Evolutionary conservation across 1,140 invertebrate species (phyloP).

Genomic region (Tribolium castaneum): DNA sequence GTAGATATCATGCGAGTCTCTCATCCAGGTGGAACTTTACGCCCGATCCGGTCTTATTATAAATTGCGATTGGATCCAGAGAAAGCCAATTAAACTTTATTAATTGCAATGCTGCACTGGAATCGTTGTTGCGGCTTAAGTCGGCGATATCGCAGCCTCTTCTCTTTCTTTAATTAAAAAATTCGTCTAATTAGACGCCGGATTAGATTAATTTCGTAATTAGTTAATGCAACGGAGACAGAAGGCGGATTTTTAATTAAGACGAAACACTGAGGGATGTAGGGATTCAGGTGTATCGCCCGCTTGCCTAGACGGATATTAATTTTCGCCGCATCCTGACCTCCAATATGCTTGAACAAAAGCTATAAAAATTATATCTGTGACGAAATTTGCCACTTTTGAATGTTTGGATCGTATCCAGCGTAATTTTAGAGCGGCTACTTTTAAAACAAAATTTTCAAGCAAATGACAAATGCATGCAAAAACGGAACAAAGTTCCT

Average conservation of each 20-base stretch:
- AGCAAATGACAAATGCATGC: not conserved
- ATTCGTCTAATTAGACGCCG: constrained; percentile 8
- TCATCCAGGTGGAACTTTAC: not conserved
- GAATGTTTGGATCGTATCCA: constrained; percentile 6
- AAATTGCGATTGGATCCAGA: not conserved
- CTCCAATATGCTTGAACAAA: not conserved
- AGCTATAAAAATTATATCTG: not conserved
- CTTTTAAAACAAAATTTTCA: constrained; percentile 5
- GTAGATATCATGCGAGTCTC: not conserved
- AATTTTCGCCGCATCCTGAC: not conserved
- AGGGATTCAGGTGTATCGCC: not conserved
- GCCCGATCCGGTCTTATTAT: not conserved
- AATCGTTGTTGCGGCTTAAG: not conserved
- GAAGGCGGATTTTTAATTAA: constrained; percentile 11
- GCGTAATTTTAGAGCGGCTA: not conserved
- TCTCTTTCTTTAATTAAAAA: constrained; percentile 20
- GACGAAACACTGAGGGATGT: not conserved
- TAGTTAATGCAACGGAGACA: not conserved
- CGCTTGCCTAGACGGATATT: not conserved
- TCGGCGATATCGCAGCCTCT: not conserved
- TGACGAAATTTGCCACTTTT: not conserved
- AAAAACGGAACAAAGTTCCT: not conserved
- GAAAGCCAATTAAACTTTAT: constrained; percentile 10
- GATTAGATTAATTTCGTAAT: constrained; percentile 27
- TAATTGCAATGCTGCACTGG: not conserved